These are phyloP conservation scores for Hemithea aestivaria DNA, from an alignment of 2,888 invertebrate genomes.

Conservation along the genomic window DNA sequence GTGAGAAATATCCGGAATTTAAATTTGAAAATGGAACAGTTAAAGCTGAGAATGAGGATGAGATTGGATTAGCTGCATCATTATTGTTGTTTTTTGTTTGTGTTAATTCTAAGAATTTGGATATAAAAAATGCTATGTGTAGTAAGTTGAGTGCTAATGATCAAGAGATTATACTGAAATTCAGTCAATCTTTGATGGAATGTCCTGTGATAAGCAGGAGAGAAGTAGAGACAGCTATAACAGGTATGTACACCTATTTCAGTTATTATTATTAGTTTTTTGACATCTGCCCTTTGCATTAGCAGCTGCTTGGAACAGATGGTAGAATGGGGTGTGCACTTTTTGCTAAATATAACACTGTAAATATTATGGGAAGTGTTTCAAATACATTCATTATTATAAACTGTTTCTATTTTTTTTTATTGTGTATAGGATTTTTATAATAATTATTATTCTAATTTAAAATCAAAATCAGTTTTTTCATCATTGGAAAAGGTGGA, in stretches of 20 bases:
- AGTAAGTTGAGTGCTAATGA: constrained; percentile 67
- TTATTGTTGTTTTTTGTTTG: constrained; percentile 74
- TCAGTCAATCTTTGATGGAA: constrained; percentile 73
- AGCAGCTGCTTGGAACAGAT: constrained; percentile 19
- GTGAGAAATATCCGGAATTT: constrained; percentile 74
- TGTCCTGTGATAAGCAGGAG: constrained; percentile 56
- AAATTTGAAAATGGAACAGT: constrained; percentile 56
- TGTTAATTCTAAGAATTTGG: constrained; percentile 73
- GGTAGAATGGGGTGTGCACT: constrained; percentile 8
- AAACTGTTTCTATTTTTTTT: no score
- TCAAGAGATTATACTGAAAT: constrained; percentile 75
- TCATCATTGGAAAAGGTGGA: no score
- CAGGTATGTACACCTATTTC: constrained; percentile 34
- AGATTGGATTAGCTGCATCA: constrained; percentile 67
- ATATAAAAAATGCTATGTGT: constrained; percentile 78
- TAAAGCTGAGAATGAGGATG: constrained; percentile 46
- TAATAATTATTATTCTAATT: no score
- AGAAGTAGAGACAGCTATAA: constrained; percentile 63
- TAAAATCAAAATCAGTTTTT: no score
- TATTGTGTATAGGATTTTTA: no score
- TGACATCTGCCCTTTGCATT: constrained; percentile 13
- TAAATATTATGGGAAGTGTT: background rate
- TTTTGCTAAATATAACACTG: background rate
- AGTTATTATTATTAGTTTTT: background rate
- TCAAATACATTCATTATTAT: no score